A percentile compares a stretch with the other conserved stretches of the same genome.
Conservation (phyloP, 2,113 vertebrate genomes). For the Microtus oregoni region DNA sequence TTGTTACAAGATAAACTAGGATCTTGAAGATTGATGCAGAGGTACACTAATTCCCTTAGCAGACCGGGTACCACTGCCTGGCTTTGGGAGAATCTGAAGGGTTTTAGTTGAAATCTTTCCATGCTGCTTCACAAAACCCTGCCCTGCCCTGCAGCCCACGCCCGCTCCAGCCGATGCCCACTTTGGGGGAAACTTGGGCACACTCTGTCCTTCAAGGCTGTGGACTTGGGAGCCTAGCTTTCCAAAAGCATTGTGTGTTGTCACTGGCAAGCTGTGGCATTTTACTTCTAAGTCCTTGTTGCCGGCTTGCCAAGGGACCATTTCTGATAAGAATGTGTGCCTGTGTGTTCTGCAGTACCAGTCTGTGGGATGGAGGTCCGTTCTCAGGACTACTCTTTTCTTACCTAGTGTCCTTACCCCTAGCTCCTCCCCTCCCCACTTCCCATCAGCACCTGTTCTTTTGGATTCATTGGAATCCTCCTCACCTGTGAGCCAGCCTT, state of each 20-base stretch:
- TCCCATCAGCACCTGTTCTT: not conserved
- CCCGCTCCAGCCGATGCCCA: accelerated
- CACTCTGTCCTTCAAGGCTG: accelerated
- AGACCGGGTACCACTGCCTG: not conserved
- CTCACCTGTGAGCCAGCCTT: accelerated
- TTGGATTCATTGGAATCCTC: not conserved
- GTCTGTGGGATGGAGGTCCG: accelerated
- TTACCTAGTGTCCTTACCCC: not conserved
- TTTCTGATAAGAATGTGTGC: not conserved
- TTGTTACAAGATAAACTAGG: not conserved
- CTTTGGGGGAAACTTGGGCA: too few relatives aligned
- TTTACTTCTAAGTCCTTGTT: not conserved
- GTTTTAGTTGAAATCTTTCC: not conserved
- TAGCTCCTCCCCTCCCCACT: not conserved
- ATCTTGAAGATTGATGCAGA: not conserved
- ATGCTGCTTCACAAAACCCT: too few relatives aligned
- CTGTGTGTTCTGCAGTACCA: accelerated
- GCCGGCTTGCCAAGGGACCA: not conserved
- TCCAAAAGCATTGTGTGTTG: not conserved
- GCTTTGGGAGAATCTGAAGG: not conserved
- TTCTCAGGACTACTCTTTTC: not conserved
- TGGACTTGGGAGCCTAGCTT: not conserved
- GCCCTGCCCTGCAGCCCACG: too few relatives aligned
- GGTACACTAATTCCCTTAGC: accelerated
- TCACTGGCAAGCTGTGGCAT: not conserved